Conservation (phyloP, 2,113 vertebrate genomes). For the Aptenodytes forsteri region DNA sequence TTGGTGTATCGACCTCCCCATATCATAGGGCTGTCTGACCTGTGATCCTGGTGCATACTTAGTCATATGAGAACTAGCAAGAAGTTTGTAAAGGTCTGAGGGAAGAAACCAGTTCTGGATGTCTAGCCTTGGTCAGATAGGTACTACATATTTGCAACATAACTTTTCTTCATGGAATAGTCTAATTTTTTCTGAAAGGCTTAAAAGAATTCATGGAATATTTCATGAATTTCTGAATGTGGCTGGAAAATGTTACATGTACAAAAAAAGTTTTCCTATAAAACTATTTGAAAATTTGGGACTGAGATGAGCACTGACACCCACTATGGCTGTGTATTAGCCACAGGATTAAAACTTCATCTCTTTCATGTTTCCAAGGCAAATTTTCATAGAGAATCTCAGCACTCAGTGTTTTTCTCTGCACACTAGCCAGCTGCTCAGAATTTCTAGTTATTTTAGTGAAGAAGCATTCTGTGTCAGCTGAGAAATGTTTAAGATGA, state of each 20-base stretch:
- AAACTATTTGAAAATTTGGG: constrained; percentile 14
- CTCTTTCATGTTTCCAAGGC: constrained; percentile 22
- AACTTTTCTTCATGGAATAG: neutral
- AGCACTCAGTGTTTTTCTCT: neutral
- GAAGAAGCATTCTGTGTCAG: neutral
- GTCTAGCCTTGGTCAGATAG: neutral
- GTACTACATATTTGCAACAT: neutral
- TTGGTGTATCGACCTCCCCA: accelerated
- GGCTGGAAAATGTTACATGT: neutral
- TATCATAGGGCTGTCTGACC: neutral
- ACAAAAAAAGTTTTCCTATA: neutral
- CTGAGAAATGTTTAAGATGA: neutral
- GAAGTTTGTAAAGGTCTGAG: neutral
- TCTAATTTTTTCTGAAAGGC: neutral
- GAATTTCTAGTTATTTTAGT: constrained; percentile 10
- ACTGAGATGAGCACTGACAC: neutral
- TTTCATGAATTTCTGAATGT: constrained; percentile 19
- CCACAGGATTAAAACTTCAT: constrained; percentile 5
- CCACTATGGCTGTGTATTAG: neutral
- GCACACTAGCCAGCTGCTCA: constrained; percentile 36
- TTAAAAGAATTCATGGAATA: neutral
- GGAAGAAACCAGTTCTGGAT: neutral
- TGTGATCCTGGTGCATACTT: neutral
- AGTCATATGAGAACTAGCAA: neutral
- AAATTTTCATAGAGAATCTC: constrained; percentile 19